Conservation (phyloP, 2,888 invertebrate genomes). For the Peribatodes rhomboidaria region DNA sequence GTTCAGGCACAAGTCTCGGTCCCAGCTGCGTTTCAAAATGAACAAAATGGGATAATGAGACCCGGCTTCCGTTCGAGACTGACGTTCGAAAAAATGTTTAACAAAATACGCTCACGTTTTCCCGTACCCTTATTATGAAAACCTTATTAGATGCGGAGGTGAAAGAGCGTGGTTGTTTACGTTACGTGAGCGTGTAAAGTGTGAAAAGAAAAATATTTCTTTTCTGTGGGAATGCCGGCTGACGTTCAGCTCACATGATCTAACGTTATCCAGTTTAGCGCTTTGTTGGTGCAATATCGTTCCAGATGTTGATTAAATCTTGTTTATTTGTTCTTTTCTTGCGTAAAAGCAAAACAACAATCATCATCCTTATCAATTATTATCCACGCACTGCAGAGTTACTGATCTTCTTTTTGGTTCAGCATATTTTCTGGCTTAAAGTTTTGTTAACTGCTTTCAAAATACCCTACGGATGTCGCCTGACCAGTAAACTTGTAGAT, state of each 20-base stretch:
- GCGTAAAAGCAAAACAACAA: no score
- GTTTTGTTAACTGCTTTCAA: no score
- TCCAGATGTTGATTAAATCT: not conserved
- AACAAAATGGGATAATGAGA: conserved; percentile 66
- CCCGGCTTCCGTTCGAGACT: conserved; percentile 32
- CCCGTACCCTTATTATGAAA: conserved; percentile 47
- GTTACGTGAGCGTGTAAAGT: conserved; percentile 32
- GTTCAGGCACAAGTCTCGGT: conserved; percentile 40
- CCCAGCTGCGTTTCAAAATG: conserved; percentile 64
- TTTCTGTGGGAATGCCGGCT: conserved; percentile 15
- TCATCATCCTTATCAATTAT: no score
- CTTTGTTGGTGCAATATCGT: conserved; percentile 2
- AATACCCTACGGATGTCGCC: no score
- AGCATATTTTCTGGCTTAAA: no score
- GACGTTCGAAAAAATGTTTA: conserved; percentile 45
- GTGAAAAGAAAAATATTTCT: conserved; percentile 24
- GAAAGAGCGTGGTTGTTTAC: conserved; percentile 39
- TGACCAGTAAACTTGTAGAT: no score
- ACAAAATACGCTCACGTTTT: conserved; percentile 41
- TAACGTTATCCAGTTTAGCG: conserved; percentile 2
- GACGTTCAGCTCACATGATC: conserved; percentile 12
- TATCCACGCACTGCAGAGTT: no score
- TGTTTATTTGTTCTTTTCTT: not conserved
- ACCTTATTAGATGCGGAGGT: conserved; percentile 45
- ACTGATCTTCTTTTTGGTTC: no score